Conservation (phyloP, 2,888 invertebrate species). For the Napeogenes inachia region DNA sequence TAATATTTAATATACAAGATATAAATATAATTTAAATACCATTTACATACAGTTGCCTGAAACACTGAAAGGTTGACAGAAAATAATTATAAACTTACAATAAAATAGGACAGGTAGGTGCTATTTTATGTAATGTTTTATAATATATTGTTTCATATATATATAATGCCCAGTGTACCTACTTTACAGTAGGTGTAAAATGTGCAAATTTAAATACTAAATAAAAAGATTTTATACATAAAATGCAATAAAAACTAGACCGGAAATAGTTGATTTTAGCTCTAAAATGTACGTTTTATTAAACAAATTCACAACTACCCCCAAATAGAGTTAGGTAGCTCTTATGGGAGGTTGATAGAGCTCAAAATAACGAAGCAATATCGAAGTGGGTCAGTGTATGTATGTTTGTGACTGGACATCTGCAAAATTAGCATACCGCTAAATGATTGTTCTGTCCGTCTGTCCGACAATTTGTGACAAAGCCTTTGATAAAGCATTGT, state of each 20-base stretch:
- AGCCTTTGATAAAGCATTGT: conserved; percentile 1
- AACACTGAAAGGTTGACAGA: too few species aligned
- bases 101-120: too few species aligned
- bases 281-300: conserved; percentile 6
- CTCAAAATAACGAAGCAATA: neutral
- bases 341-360: neutral
- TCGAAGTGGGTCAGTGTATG: neutral
- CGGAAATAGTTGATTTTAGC: conserved; percentile 14
- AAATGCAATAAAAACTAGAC: conserved; percentile 6
- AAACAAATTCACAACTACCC: neutral
- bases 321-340: neutral
- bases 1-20: too few species aligned
- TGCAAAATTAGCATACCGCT: conserved; percentile 57
- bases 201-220: too few species aligned
- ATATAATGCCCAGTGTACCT: too few species aligned
- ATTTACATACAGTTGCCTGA: too few species aligned
- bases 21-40: too few species aligned
- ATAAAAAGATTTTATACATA: too few species aligned
- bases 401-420: conserved; percentile 38
- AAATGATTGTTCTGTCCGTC: conserved; percentile 62
- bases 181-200: too few species aligned
- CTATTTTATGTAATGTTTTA: too few species aligned
- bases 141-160: too few species aligned
- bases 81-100: neutral
- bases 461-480: conserved; percentile 6